Evolutionary conservation across 2,113 vertebrate species (phyloP).

Genomic region (Proteles cristata): DNA sequence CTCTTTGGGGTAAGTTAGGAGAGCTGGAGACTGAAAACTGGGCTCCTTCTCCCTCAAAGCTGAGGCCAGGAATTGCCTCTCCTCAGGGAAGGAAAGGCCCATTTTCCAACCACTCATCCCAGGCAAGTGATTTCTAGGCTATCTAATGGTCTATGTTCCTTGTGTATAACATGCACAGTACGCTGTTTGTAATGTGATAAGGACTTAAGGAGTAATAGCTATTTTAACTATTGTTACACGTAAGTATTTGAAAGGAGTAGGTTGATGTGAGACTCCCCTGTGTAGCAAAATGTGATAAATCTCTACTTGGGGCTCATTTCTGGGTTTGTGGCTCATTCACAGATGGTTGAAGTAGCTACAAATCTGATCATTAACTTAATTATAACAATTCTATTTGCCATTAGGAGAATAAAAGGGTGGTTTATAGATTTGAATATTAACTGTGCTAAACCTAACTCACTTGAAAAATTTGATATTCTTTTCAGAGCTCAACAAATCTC

Average conservation of each 20-base stretch:
- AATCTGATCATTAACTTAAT: slow-evolving; percentile 44
- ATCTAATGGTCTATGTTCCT: not conserved
- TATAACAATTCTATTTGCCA: slow-evolving; percentile 34
- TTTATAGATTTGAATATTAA: slow-evolving; percentile 37
- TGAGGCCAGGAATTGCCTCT: not conserved
- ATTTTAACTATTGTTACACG: not conserved
- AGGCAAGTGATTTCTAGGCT: not conserved
- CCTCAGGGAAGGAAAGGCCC: not conserved
- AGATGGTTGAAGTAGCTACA: slow-evolving; percentile 4
- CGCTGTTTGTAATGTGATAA: not conserved
- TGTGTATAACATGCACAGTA: not conserved
- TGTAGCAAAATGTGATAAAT: not conserved
- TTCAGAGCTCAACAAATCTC: slow-evolving; percentile 2
- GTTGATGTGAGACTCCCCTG: not conserved
- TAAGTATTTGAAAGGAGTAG: not conserved
- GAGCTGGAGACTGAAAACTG: not conserved
- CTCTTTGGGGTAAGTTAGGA: not conserved
- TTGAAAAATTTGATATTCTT: slow-evolving; percentile 39
- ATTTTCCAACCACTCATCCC: not conserved
- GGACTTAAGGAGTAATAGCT: not conserved
- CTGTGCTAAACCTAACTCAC: not conserved
- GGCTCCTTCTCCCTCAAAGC: not conserved
- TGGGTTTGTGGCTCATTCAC: slow-evolving; percentile 17
- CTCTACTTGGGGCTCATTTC: not conserved
- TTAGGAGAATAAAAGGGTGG: not conserved